Evolutionary conservation across 1,140 invertebrate genomes (phyloP).

Genomic region (Aphelinus atriplicis): DNA sequence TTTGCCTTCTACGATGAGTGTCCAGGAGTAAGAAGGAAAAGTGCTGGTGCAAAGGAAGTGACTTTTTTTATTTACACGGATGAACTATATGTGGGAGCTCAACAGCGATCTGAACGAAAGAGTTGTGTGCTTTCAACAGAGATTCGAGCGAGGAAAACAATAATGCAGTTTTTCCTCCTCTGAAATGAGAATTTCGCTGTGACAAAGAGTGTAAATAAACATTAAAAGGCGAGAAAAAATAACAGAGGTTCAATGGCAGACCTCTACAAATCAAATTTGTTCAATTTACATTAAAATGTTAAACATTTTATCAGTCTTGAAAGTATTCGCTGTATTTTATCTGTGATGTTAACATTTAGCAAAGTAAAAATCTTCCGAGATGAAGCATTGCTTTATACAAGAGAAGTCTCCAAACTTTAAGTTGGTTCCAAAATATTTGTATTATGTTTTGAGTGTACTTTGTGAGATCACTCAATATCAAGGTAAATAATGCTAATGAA

Average conservation of each 20-base stretch:
- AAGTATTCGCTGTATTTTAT: neutral
- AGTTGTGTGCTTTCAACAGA: too few species aligned
- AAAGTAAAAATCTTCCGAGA: too few species aligned
- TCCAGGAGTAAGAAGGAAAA: neutral
- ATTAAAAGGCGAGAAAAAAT: slow-evolving; percentile 23
- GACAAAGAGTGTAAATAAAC: slow-evolving; percentile 37
- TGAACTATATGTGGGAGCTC: too few species aligned
- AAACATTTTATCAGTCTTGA: neutral
- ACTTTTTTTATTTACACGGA: slow-evolving; percentile 6
- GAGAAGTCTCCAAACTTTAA: too few species aligned
- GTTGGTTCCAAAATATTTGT: too few species aligned
- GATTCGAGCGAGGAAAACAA: neutral
- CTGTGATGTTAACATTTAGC: too few species aligned
- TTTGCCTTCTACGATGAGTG: too few species aligned
- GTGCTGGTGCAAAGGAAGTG: slow-evolving; percentile 28
- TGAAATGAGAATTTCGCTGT: slow-evolving; percentile 15
- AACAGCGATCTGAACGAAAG: too few species aligned
- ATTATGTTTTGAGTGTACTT: too few species aligned
- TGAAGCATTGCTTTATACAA: too few species aligned
- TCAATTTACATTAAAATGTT: slow-evolving; percentile 29
- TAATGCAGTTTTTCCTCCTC: slow-evolving; percentile 25
- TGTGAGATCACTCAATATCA: too few species aligned
- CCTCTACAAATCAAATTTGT: slow-evolving; percentile 26
- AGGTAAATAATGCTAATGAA: too few species aligned
- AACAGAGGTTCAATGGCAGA: slow-evolving; percentile 23